These are phyloP conservation scores for Castor canadensis DNA, from an alignment of 2,113 vertebrate species.

Conservation along the genomic window DNA sequence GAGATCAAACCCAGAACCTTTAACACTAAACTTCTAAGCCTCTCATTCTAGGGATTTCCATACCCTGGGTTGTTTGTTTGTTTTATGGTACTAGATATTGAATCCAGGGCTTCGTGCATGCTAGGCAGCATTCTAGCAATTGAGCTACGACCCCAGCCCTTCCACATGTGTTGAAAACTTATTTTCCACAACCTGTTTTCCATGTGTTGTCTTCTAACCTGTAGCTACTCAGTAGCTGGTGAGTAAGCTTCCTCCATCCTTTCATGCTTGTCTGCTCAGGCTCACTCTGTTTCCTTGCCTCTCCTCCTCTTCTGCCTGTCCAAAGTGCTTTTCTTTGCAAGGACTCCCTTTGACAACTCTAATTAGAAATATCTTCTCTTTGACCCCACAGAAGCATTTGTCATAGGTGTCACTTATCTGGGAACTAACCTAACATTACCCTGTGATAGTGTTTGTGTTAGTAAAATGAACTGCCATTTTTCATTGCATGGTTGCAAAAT, in stretches of 20 bases:
- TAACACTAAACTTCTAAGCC: neutral
- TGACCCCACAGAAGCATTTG: neutral
- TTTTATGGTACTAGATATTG: no score
- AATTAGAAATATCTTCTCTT: neutral
- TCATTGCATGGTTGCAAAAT: neutral
- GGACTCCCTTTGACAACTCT: neutral
- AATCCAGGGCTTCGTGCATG: no score
- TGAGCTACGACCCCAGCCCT: no score
- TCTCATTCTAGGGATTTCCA: neutral
- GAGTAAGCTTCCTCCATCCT: neutral
- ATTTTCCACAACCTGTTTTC: conserved; percentile 7
- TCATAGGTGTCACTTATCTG: neutral
- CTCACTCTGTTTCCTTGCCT: neutral
- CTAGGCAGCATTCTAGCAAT: no score
- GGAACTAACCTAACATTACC: neutral
- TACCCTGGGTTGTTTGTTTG: neutral
- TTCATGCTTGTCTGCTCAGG: neutral
- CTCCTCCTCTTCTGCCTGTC: neutral
- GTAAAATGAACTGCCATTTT: neutral
- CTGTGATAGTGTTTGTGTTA: neutral
- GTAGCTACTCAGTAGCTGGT: neutral
- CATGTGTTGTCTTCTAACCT: neutral
- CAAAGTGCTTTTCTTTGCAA: neutral
- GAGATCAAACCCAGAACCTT: neutral
- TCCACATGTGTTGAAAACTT: no score